Evolutionary conservation across 2,888 invertebrate genomes (phyloP).

Genomic region (Chrysina gloriosa): DNA sequence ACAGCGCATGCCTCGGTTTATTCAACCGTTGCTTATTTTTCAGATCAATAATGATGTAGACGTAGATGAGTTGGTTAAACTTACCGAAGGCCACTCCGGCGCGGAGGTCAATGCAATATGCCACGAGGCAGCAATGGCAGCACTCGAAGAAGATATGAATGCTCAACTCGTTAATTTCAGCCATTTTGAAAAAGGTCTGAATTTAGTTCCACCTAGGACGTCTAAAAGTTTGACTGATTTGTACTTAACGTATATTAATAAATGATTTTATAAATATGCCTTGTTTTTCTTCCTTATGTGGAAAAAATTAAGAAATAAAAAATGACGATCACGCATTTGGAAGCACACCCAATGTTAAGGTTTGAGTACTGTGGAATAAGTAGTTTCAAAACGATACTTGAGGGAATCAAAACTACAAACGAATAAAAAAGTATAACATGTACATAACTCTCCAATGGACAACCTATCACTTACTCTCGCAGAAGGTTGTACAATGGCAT

Average conservation of each 20-base stretch:
- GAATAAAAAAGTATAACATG: too few relatives aligned
- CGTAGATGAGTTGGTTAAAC: slow-evolving; percentile 73
- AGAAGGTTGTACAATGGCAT: too few relatives aligned
- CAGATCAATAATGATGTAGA: slow-evolving; percentile 69
- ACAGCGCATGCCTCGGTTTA: too few relatives aligned
- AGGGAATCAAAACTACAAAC: too few relatives aligned
- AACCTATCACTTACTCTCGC: too few relatives aligned
- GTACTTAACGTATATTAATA: slow-evolving; percentile 65
- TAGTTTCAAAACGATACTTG: too few relatives aligned
- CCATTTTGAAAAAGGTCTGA: slow-evolving; percentile 81
- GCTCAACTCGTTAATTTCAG: slow-evolving; percentile 71
- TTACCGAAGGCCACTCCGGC: slow-evolving; percentile 89
- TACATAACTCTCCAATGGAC: too few relatives aligned
- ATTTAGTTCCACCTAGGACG: slow-evolving; percentile 81
- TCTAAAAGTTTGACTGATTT: slow-evolving; percentile 76
- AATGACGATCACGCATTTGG: too few relatives aligned
- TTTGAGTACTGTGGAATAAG: too few relatives aligned
- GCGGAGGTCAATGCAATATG: slow-evolving; percentile 93
- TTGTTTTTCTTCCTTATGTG: neutral
- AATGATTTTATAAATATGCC: slow-evolving; percentile 28
- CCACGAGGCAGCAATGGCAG: slow-evolving; percentile 89
- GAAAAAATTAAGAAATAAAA: neutral
- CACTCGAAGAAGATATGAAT: slow-evolving; percentile 81
- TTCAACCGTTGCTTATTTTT: neutral
- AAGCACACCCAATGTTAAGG: too few relatives aligned